Conservation (phyloP, 2,797 vertebrate genomes). For the Chiloscyllium punctatum region DNA sequence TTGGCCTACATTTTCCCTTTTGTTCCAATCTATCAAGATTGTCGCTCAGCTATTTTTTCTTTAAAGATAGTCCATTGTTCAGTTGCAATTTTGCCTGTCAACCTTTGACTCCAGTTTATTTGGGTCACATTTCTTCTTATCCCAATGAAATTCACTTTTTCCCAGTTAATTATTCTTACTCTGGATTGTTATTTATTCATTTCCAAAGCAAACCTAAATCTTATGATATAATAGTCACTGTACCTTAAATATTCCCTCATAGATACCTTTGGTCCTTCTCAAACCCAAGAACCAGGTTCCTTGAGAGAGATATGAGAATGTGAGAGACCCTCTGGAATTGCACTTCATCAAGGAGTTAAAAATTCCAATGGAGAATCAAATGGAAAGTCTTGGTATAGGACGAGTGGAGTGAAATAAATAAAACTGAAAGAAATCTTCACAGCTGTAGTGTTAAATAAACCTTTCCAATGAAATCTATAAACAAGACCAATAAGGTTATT, state of each 20-base stretch:
- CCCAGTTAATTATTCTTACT: too few species aligned
- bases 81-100: too few species aligned
- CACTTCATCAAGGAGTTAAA: background rate
- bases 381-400: background rate
- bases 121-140: too few species aligned
- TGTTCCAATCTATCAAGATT: too few species aligned
- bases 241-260: background rate
- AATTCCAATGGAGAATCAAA: background rate
- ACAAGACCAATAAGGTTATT: background rate
- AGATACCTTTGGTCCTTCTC: background rate
- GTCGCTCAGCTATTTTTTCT: too few species aligned
- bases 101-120: too few species aligned
- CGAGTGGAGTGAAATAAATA: background rate
- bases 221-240: background rate
- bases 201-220: background rate
- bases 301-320: background rate
- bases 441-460: background rate
- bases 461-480: background rate
- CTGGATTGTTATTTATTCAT: too few species aligned
- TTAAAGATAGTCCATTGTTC: too few species aligned
- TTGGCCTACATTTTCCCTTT: too few species aligned
- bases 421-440: background rate
- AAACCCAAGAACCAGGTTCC: background rate
- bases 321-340: background rate
- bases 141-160: too few species aligned